A percentile compares a stretch with the other conserved stretches of the same genome.
These are phyloP conservation scores for Coelogynopora nodosa DNA, from an alignment of 2,888 invertebrate genomes.

Conservation along the genomic window DNA sequence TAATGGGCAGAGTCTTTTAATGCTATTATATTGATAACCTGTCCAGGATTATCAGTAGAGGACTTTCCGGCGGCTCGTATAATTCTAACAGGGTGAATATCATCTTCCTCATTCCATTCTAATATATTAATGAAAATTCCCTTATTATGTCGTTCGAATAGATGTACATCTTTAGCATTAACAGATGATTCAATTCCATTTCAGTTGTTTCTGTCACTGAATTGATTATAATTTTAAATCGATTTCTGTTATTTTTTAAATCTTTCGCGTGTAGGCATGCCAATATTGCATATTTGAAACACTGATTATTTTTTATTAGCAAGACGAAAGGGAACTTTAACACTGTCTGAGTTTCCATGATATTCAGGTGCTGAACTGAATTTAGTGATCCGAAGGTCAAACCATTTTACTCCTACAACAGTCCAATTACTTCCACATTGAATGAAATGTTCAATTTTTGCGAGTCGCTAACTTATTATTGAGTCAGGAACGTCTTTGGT, in stretches of 20 bases:
- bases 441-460: too few species aligned
- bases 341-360: too few species aligned
- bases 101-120: background rate
- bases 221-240: background rate
- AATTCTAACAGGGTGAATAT: background rate
- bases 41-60: background rate
- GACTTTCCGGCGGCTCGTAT: background rate
- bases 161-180: background rate
- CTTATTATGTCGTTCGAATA: background rate
- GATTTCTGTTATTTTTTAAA: background rate
- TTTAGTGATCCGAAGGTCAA: too few species aligned
- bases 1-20: background rate
- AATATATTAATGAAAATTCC: background rate
- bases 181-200: background rate
- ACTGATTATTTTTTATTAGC: too few species aligned
- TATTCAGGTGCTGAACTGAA: too few species aligned
- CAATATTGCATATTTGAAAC: too few species aligned
- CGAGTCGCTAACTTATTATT: too few species aligned
- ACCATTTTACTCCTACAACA: too few species aligned
- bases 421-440: too few species aligned
- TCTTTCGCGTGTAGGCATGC: too few species aligned
- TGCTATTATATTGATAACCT: background rate
- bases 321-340: too few species aligned
- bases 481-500: too few species aligned
- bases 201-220: background rate